Base-by-base conservation (phyloP, 2,888 invertebrate genomes). In the Sminthurides aquaticus region DNA sequence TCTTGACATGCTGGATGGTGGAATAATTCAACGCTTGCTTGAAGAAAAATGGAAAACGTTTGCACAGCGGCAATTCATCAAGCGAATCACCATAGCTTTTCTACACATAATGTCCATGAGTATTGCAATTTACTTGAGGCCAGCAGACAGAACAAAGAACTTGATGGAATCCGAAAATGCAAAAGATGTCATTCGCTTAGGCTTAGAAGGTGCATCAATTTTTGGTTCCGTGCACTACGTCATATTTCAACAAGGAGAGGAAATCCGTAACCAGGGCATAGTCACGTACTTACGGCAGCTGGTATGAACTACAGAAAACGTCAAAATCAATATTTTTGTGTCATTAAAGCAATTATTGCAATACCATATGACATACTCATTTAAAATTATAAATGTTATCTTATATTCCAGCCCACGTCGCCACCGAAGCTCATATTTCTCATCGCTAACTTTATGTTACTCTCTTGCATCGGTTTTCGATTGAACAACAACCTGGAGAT, bases 11-110 rank as follows among this genome's bases (percentile, higher is more conserved):
- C 82, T 99, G 76, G 96, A 96, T 77, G 96, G 97, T 57, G 98
- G 98, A 29, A 98, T 99, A 64, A 97, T 99, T 76, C 95, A 97
- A 78, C 86, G 95, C 76, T 81, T 99, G 58, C 83, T 99, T 22
- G 97, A 97, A 79, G 98, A 99, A 80, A 99, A 99, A 79, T 99
- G 99, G 99, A 97, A 98, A 80, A 95, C 96, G 0, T 99, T 95
- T 82, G 99, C 96, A 27, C 82, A 93, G 91, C 88, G 89, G 76
- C 93, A 96, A 81, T 94, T 98, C 78, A 82, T 96, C 67, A 92
- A 96, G 80, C 86, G 96, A 48, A 84, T 98, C 27, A 83, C 91
- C 34, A 89, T 98, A 74, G 83, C 97, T 57, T 84, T 90, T 76
- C 83, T 92, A 27, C 97, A 99, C 79, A 82, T 99, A 65, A 80